Percentiles rank a stretch among this genome's conserved stretches.
phyloP scores from a whole-genome alignment of 2,888 invertebrate genomes.

The Eupithecia subumbrata region DNA sequence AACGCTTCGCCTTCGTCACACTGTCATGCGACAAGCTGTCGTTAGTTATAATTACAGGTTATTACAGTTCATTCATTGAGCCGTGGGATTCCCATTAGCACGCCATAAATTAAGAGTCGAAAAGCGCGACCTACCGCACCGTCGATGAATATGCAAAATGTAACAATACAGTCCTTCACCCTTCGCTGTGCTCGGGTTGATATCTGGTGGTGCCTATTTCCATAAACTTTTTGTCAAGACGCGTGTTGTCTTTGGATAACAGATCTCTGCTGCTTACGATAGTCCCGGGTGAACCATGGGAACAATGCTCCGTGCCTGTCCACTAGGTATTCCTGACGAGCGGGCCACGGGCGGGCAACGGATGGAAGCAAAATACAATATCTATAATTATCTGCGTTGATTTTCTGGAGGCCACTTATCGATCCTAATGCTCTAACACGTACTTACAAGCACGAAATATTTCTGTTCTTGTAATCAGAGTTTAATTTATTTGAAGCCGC shows the following conservation, averaged over 20 bases:
- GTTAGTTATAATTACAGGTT: not conserved
- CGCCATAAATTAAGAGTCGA: slow-evolving; percentile 52
- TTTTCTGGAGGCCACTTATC: not conserved
- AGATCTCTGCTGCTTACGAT: not conserved
- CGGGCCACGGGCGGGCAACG: too few relatives aligned
- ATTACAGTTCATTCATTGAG: slow-evolving; percentile 24
- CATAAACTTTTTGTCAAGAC: not conserved
- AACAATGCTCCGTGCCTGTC: too few relatives aligned
- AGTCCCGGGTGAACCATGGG: not conserved
- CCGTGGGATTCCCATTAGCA: slow-evolving; percentile 47
- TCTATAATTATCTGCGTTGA: not conserved
- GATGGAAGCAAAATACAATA: too few relatives aligned
- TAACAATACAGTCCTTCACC: slow-evolving; percentile 54
- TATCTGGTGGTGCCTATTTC: not conserved
- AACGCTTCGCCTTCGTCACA: not conserved
- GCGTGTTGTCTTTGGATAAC: not conserved
- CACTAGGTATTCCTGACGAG: too few relatives aligned
- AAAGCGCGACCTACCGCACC: slow-evolving; percentile 64
- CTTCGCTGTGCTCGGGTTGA: slow-evolving; percentile 16
- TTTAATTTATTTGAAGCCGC: slow-evolving; percentile 6
- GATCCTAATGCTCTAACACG: not conserved
- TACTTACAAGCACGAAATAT: not conserved
- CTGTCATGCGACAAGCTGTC: not conserved
- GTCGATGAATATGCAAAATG: slow-evolving; percentile 63
- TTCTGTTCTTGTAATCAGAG: not conserved